phyloP scores from a whole-genome alignment of 2,888 invertebrate species.

The Agrilus mali region DNA sequence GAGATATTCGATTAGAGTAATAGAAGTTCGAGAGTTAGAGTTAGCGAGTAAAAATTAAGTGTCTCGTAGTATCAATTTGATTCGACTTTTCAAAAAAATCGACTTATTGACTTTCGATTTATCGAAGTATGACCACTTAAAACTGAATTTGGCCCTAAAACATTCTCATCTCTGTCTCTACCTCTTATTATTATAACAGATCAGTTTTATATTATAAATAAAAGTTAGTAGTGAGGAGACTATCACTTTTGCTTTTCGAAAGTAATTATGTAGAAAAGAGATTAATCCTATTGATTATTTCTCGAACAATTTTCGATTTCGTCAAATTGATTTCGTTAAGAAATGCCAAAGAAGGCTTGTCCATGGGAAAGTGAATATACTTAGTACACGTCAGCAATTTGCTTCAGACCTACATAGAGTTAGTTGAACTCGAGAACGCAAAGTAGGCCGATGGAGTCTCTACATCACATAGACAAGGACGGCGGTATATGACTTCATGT shows the following conservation, averaged over 20 bases:
- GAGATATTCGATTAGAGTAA: too few relatives aligned
- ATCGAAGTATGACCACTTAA: too few relatives aligned
- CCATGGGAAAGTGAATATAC: conserved; percentile 18
- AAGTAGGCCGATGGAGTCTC: conserved; percentile 24
- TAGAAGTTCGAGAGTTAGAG: too few relatives aligned
- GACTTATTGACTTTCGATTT: too few relatives aligned
- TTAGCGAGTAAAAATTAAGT: too few relatives aligned
- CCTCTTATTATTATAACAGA: too few relatives aligned
- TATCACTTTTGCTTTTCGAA: neutral
- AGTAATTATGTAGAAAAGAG: conserved; percentile 1
- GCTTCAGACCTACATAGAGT: conserved; percentile 24
- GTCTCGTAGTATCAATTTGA: too few relatives aligned
- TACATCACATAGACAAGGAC: conserved; percentile 14
- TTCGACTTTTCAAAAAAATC: too few relatives aligned
- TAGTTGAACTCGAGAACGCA: conserved; percentile 23
- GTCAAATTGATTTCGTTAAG: conserved; percentile 15
- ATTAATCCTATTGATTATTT: neutral
- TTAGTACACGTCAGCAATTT: conserved; percentile 17
- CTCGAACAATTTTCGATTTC: conserved; percentile 15
- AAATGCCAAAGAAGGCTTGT: conserved; percentile 17
- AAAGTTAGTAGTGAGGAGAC: too few relatives aligned
- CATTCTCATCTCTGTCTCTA: too few relatives aligned
- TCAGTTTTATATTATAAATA: too few relatives aligned
- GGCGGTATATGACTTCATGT: conserved; percentile 2
- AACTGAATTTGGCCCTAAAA: too few relatives aligned